phyloP scores from a whole-genome alignment of 1,140 invertebrate species.

The Chrysomallon squamiferum region DNA sequence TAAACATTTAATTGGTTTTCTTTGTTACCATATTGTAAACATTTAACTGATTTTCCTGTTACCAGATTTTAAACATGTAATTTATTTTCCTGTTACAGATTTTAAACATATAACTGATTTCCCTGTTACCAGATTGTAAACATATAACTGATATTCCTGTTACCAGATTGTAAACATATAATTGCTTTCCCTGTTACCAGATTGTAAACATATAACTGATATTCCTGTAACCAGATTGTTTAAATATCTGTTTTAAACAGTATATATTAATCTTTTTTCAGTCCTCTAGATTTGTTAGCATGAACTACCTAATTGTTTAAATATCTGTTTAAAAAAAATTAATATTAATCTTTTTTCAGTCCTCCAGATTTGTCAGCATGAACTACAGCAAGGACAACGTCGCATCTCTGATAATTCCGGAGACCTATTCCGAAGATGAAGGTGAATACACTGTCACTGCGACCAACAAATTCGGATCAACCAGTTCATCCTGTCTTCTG shows the following conservation, averaged over 20 bases:
- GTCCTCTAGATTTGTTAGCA: constrained; percentile 52
- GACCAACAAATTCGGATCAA: constrained; percentile 39
- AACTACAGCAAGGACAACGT: constrained; percentile 28
- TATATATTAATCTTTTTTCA: constrained; percentile 22
- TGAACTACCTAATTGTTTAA: constrained; percentile 33
- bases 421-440: constrained; percentile 91
- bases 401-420: constrained; percentile 77
- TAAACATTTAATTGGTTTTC: too few species aligned
- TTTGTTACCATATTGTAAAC: too few species aligned
- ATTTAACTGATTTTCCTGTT: too few species aligned
- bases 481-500: constrained; percentile 37
- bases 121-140: too few species aligned
- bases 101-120: too few species aligned
- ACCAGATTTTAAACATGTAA: too few species aligned
- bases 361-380: constrained; percentile 51
- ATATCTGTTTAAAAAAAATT: not conserved
- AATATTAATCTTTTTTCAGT: constrained; percentile 31
- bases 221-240: too few species aligned
- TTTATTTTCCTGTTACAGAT: too few species aligned
- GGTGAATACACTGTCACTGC: constrained; percentile 81
- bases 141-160: too few species aligned
- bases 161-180: too few species aligned
- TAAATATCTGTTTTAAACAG: not conserved
- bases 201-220: too few species aligned
- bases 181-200: too few species aligned